These are phyloP conservation scores for Ranitomeya variabilis DNA, from an alignment of 2,113 vertebrate species.

Conservation along the genomic window DNA sequence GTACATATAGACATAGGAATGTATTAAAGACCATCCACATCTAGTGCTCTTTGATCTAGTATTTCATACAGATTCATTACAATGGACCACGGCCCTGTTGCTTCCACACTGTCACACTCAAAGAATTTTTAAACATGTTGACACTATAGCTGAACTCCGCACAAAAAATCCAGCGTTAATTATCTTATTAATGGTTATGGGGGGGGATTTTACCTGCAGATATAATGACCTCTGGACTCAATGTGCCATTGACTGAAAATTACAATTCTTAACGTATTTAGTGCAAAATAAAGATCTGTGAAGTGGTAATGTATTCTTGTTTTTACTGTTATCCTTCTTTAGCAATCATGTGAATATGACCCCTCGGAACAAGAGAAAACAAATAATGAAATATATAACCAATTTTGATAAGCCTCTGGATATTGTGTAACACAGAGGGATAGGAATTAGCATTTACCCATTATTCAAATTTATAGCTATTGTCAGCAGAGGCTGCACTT, in stretches of 20 bases:
- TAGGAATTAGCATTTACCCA: neutral
- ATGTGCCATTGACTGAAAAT: neutral
- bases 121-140: conserved; percentile 15
- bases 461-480: neutral
- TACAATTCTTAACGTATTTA: neutral
- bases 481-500: neutral
- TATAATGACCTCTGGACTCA: neutral
- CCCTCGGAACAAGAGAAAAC: neutral
- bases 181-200: neutral
- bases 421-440: neutral
- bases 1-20: neutral
- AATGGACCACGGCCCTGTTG: too few relatives aligned
- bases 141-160: neutral
- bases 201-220: neutral
- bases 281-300: neutral
- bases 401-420: neutral
- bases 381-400: neutral
- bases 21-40: neutral
- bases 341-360: neutral
- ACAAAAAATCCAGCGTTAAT: neutral
- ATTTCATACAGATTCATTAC: conserved; percentile 36
- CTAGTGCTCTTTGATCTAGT: neutral
- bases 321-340: neutral
- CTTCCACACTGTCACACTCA: neutral
- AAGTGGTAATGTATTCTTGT: neutral